Evolutionary conservation across 2,888 invertebrate species (phyloP).

Genomic region (Pharmacophagus antenor): DNA sequence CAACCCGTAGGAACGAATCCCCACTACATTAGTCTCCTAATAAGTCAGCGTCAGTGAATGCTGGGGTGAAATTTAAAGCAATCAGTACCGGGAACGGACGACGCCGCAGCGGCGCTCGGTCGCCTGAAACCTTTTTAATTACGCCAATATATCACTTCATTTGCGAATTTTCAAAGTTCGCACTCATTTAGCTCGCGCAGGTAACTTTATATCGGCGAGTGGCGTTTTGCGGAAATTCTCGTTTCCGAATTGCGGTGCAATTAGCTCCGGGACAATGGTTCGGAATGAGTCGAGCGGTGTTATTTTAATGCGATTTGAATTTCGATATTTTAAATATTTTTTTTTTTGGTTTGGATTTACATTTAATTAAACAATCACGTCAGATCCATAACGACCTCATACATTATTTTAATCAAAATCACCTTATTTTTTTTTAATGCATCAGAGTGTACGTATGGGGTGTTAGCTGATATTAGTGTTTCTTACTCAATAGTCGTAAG

Average conservation of each 20-base stretch:
- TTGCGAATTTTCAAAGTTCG: constrained; percentile 42
- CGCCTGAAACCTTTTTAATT: constrained; percentile 64
- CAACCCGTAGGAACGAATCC: constrained; percentile 35
- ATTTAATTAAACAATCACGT: not conserved
- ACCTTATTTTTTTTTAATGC: too few species aligned
- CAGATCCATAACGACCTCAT: too few species aligned
- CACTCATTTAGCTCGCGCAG: constrained; percentile 28
- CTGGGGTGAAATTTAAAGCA: constrained; percentile 47
- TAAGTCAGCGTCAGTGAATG: constrained; percentile 46
- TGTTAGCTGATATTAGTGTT: too few species aligned
- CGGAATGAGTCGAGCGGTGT: not conserved
- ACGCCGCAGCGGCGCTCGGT: constrained; percentile 33
- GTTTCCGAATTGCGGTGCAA: constrained; percentile 8
- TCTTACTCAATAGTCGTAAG: too few species aligned
- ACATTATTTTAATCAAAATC: too few species aligned
- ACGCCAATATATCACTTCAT: constrained; percentile 63
- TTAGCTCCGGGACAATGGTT: constrained; percentile 12
- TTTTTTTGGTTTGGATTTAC: not conserved
- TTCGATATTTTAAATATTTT: not conserved
- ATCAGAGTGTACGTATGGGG: too few species aligned
- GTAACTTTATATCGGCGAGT: constrained; percentile 23
- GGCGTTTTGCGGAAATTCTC: constrained; percentile 20
- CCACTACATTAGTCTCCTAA: constrained; percentile 43
- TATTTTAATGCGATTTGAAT: too few species aligned
- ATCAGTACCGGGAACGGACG: constrained; percentile 44